Evolutionary conservation across 2,888 invertebrate species (phyloP), one percentile per base, ranked within the genome.

Genomic region (Lomographa bimaculata): DNA sequence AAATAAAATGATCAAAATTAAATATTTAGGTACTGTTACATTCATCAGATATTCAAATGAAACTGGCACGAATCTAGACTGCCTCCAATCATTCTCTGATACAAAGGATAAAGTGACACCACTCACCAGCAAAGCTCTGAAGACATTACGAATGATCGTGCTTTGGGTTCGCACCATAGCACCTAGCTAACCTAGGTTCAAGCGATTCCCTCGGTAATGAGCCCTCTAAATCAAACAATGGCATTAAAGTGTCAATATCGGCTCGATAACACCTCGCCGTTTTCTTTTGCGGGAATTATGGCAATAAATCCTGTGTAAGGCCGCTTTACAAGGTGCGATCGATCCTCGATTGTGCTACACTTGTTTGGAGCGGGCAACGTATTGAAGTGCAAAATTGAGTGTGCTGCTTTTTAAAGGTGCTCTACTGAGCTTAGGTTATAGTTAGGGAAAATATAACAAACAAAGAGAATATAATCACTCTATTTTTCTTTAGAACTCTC

Each of bases 191-290:
- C 25, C 35, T 32, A 26, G 23, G 36, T 43, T 43, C 42, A 43
- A 79, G 54, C 66, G 64, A 74, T 78, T 83, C 83, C 73, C 74
- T 76, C 71, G 69, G 72, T 89, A 87, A 87, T 89, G 89, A 87
- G 82, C 71, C 69, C 83, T 79, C 75, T 89, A 89, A 86, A 89
- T 87, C 89, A 89, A 87, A 89, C 87, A 87, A 89, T 86, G 80
- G 86, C 84, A 89, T 89, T 89, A 89, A 83, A 78, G 86, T 89
- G 89, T 89, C 89, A 87, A 86, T 89, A 80, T 68, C 51, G 68
- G 66, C 78, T 79, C 80, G 86, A 84, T 86, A 87, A 79, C 82
- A 83, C 84, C 79, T 79, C 73, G 83, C 68, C 80, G 79, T 84
- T 84, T 85, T 85, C 79, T 86, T 84, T 85, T 79, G 78, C 77